These are phyloP conservation scores for Coelinius sp. DNA, from an alignment of 2,888 invertebrate genomes.

Conservation along the genomic window DNA sequence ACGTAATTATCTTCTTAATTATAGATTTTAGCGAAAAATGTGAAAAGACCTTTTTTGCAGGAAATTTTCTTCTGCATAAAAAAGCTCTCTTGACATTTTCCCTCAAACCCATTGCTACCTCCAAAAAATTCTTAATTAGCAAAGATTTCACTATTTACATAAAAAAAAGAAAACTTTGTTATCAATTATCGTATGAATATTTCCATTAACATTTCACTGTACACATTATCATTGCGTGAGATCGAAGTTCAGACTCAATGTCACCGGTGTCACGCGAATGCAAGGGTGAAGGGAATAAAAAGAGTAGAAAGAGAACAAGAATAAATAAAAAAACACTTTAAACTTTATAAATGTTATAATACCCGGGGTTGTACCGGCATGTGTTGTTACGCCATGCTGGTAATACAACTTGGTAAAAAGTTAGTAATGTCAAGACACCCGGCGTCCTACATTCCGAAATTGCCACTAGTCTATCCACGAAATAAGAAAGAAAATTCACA, in stretches of 20 bases:
- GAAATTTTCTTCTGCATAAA: no score
- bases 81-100: background rate
- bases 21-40: background rate
- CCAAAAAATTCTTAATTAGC: background rate
- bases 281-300: background rate
- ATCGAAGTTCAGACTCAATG: constrained; percentile 15
- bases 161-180: background rate
- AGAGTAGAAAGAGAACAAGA: background rate
- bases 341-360: constrained; percentile 10
- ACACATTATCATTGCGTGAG: background rate
- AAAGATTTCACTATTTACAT: background rate
- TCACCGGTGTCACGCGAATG: constrained; percentile 1
- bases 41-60: no score
- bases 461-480: background rate
- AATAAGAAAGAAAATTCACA: background rate
- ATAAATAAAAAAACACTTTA: background rate
- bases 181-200: background rate
- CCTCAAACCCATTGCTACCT: background rate
- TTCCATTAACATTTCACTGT: background rate
- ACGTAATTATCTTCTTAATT: background rate
- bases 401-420: constrained; percentile 15
- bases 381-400: constrained; percentile 11
- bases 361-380: background rate
- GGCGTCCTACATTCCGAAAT: constrained; percentile 20
- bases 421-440: constrained; percentile 16